Percentiles rank a stretch among this genome's conserved stretches.
Evolutionary conservation across 2,113 vertebrate species (phyloP).

Genomic region (Tinamus guttatus): DNA sequence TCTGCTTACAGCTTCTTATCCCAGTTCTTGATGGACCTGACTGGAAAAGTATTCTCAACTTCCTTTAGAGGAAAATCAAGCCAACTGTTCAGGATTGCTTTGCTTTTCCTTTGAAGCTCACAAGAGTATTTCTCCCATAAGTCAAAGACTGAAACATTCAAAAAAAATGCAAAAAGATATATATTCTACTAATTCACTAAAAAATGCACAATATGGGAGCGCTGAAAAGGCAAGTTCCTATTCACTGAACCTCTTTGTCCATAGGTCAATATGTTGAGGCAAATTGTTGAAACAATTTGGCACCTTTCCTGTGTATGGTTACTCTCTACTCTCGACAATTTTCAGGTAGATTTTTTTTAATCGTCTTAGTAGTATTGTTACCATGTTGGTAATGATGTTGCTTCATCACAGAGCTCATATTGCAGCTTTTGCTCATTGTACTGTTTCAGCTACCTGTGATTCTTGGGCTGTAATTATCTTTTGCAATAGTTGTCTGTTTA

Average conservation of each 20-base stretch:
- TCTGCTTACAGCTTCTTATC: not conserved
- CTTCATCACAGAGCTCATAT: not conserved
- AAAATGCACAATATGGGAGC: not conserved
- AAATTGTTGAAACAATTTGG: not conserved
- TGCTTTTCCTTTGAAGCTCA: not conserved
- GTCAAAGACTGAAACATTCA: not conserved
- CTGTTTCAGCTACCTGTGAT: not conserved
- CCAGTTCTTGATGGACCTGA: not conserved
- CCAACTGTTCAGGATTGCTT: not conserved
- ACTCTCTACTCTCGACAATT: not conserved
- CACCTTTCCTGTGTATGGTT: not conserved
- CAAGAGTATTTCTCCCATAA: not conserved
- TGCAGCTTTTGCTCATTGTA: not conserved
- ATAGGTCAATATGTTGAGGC: not conserved
- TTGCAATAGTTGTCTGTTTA: not conserved
- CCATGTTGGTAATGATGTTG: rapidly evolving
- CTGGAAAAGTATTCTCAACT: not conserved
- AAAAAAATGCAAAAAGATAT: not conserved
- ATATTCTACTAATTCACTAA: not conserved
- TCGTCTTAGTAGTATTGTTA: not conserved
- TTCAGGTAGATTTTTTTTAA: not conserved
- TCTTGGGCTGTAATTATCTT: not conserved
- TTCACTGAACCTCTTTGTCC: not conserved
- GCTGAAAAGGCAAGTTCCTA: not conserved
- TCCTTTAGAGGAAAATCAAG: not conserved